These are phyloP conservation scores for Cyanistes caeruleus DNA, from an alignment of 2,113 vertebrate genomes.

Conservation along the genomic window DNA sequence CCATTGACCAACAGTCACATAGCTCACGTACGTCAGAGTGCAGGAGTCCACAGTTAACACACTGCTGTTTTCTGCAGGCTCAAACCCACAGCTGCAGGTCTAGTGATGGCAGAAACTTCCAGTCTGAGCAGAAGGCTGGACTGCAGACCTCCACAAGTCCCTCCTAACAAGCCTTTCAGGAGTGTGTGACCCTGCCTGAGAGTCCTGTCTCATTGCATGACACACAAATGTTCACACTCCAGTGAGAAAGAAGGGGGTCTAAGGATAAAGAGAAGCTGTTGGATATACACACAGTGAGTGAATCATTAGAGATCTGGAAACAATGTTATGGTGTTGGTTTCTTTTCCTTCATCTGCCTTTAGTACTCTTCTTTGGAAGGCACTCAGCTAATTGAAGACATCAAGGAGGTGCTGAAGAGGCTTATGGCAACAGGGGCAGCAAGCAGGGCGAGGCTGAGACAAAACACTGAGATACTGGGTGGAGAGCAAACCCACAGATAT, in stretches of 20 bases:
- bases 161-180: not conserved
- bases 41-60: not conserved
- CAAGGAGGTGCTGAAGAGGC: not conserved
- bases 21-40: accelerated
- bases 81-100: not conserved
- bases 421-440: not conserved
- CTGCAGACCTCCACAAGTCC: not conserved
- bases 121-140: not conserved
- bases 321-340: not conserved
- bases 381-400: not conserved
- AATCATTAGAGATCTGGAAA: not conserved
- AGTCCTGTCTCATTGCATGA: not conserved
- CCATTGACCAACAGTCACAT: not conserved
- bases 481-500: not conserved
- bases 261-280: not conserved
- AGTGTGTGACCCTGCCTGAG: not conserved
- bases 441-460: not conserved
- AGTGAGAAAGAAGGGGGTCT: not conserved
- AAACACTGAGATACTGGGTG: not conserved
- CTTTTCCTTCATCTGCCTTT: not conserved
- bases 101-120: not conserved
- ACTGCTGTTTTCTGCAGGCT: not conserved
- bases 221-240: not conserved
- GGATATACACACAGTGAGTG: not conserved
- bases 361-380: not conserved